These are phyloP conservation scores for Sander lucioperca DNA, from an alignment of 2,113 vertebrate genomes.

Conservation along the genomic window DNA sequence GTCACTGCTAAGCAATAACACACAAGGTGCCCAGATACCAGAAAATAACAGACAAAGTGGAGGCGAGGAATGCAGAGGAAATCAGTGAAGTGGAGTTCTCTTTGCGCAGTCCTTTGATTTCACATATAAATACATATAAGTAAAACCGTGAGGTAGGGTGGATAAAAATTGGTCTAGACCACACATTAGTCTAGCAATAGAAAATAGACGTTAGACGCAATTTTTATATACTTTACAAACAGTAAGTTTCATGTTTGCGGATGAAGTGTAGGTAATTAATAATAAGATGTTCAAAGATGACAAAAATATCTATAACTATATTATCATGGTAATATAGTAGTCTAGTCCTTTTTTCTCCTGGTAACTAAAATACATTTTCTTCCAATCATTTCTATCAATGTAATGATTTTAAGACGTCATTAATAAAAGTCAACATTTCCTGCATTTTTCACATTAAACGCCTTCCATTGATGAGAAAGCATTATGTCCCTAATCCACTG, in stretches of 20 bases:
- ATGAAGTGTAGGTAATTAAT: too few relatives aligned
- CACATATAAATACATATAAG: background rate
- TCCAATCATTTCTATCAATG: background rate
- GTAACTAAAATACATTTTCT: background rate
- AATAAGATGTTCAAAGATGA: too few relatives aligned
- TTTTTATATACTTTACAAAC: too few relatives aligned
- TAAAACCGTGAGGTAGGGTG: too few relatives aligned
- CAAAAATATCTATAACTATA: background rate
- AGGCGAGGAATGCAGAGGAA: background rate
- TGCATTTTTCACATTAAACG: background rate
- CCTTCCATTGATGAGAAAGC: background rate
- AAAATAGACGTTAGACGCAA: too few relatives aligned
- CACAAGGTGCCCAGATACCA: background rate
- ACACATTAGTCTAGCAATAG: too few relatives aligned
- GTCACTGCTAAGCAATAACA: background rate
- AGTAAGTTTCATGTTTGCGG: too few relatives aligned
- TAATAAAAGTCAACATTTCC: background rate
- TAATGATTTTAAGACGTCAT: background rate
- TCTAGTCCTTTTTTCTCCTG: background rate
- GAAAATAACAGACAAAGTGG: background rate
- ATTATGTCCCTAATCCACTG: background rate
- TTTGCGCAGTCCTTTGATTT: background rate
- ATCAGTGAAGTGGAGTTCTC: background rate
- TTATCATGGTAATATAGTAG: too few relatives aligned
- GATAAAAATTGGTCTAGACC: too few relatives aligned